Evolutionary conservation across 2,113 vertebrate species (phyloP).

Genomic region (Odocoileus virginianus): DNA sequence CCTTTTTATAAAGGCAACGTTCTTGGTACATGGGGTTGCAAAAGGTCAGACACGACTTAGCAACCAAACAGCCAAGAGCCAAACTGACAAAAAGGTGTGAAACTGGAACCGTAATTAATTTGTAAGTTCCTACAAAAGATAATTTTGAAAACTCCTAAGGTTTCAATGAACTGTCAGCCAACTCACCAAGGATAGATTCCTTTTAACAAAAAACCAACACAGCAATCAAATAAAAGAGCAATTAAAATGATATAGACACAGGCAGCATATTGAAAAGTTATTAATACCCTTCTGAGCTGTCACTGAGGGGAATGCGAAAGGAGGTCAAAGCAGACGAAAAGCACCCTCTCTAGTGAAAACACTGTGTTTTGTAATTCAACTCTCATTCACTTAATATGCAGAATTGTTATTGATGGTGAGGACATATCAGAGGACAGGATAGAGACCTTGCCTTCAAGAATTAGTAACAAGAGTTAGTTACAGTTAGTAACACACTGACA

Average conservation of each 20-base stretch:
- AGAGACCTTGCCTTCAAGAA: background rate
- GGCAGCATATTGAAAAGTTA: background rate
- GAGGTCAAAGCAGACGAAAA: background rate
- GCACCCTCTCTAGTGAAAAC: background rate
- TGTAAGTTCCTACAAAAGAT: slow-evolving; percentile 27
- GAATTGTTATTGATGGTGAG: background rate
- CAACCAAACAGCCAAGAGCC: background rate
- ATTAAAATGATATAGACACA: background rate
- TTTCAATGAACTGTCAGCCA: background rate
- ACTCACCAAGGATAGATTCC: background rate
- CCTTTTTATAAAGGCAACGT: background rate
- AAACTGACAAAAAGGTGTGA: background rate
- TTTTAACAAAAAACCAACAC: slow-evolving; percentile 1
- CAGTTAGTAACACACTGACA: background rate
- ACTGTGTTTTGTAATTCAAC: background rate
- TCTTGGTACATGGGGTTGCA: background rate
- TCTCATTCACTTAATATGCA: background rate
- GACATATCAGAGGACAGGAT: background rate
- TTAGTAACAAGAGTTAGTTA: background rate
- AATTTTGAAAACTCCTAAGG: slow-evolving; percentile 43
- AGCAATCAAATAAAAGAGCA: background rate
- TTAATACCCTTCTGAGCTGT: background rate
- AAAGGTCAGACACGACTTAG: background rate
- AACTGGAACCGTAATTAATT: background rate
- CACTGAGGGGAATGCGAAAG: background rate